These are phyloP conservation scores for Montipora cactus DNA, from an alignment of 64 coral and sea anemone genomes.

Conservation along the genomic window DNA sequence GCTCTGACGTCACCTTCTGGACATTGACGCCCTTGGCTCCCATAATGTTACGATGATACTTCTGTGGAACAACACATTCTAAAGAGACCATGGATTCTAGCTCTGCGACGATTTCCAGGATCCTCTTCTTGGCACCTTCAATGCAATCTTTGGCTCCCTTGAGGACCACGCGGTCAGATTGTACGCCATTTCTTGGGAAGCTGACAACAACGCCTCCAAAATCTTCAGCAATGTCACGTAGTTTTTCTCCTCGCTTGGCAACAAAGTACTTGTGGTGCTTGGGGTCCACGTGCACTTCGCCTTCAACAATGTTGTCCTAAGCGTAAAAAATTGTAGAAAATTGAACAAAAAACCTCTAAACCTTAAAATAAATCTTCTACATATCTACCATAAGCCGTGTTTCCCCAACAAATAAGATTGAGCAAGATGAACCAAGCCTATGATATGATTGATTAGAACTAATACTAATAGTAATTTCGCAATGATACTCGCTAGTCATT, in stretches of 20 bases:
- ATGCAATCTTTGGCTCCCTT: constrained; percentile 98
- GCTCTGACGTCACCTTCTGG: constrained; percentile 81
- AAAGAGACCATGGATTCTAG: constrained; percentile 95
- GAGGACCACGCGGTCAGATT: constrained; percentile 91
- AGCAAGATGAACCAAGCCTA: no score
- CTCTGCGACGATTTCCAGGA: constrained; percentile 90
- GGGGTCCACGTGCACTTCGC: constrained; percentile 91
- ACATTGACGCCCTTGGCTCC: constrained; percentile 92
- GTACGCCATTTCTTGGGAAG: constrained; percentile 87
- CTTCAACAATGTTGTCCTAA: constrained; percentile 97
- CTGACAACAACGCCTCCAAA: constrained; percentile 94
- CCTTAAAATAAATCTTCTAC: no score
- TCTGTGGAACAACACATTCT: constrained; percentile 82
- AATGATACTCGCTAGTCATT: no score
- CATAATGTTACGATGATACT: constrained; percentile 93
- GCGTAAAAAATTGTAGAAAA: not conserved
- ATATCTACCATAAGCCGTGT: no score
- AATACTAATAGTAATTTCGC: no score
- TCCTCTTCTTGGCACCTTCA: constrained; percentile 91
- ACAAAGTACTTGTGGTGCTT: constrained; percentile 99
- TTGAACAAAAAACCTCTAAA: no score
- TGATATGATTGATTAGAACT: no score
- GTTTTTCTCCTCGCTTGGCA: constrained; percentile 85
- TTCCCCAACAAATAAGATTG: no score
- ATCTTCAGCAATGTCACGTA: constrained; percentile 88